Conservation (phyloP, 1,140 invertebrate genomes). For the Apis mellifera region Amel_HAv3.1 CM009941.2:13922501-13923000, state of each 20-base stretch:
- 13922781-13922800: neutral
- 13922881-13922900: conserved; percentile 13
- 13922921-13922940: conserved; percentile 44
- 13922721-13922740: conserved; percentile 7
- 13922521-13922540: conserved; percentile 32
- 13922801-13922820: neutral
- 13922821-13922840: conserved; percentile 64
- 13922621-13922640: conserved; percentile 26
- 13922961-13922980: conserved; percentile 12
- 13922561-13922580: conserved; percentile 57
- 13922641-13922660: conserved; percentile 7
- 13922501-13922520: conserved; percentile 61
- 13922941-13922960: conserved; percentile 64
- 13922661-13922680: conserved; percentile 44
- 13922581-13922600: conserved; percentile 68
- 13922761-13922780: neutral
- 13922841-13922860: conserved; percentile 36
- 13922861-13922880: neutral
- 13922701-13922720: conserved; percentile 11
- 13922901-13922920: conserved; percentile 36
- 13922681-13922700: conserved; percentile 9
- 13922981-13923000: conserved; percentile 19
- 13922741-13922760: neutral
- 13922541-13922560: conserved; percentile 24
- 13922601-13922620: conserved; percentile 43